Conservation (phyloP, 2,888 invertebrate genomes). For the Tetropium fuscum region DNA sequence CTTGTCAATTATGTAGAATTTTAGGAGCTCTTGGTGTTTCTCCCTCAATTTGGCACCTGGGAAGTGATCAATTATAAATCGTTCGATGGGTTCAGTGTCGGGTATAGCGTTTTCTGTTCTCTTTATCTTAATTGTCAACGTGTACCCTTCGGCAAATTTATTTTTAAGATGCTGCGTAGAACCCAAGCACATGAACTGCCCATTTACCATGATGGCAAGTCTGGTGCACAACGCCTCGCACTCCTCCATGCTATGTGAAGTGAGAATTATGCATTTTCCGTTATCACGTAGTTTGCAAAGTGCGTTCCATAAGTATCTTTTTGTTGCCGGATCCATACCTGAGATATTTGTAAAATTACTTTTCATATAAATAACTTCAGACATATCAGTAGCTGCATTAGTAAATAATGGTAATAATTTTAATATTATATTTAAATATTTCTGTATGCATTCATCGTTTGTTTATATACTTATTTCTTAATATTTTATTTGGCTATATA, state of each 20-base stretch:
- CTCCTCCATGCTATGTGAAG: conserved; percentile 91
- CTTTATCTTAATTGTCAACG: conserved; percentile 64
- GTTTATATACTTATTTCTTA: no score
- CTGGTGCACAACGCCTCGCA: conserved; percentile 87
- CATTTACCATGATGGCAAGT: conserved; percentile 89
- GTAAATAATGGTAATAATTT: no score
- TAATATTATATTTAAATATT: background rate
- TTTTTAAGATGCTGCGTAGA: conserved; percentile 86
- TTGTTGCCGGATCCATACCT: conserved; percentile 85
- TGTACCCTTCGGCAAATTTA: conserved; percentile 77
- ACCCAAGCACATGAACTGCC: conserved; percentile 82
- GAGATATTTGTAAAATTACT: no score
- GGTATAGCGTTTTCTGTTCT: conserved; percentile 42
- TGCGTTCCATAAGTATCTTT: conserved; percentile 84
- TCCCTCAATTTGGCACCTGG: conserved; percentile 68
- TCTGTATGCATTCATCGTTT: no score
- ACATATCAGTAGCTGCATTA: no score
- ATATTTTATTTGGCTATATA: no score
- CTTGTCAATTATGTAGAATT: conserved; percentile 75
- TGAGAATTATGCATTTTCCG: conserved; percentile 83
- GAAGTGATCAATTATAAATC: conserved; percentile 57
- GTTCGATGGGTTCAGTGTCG: conserved; percentile 47
- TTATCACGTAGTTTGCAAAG: conserved; percentile 76
- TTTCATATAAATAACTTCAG: no score
- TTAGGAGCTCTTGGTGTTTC: conserved; percentile 78